Base-by-base conservation (phyloP, 1,140 invertebrate genomes). In the Popillia japonica region DNA sequence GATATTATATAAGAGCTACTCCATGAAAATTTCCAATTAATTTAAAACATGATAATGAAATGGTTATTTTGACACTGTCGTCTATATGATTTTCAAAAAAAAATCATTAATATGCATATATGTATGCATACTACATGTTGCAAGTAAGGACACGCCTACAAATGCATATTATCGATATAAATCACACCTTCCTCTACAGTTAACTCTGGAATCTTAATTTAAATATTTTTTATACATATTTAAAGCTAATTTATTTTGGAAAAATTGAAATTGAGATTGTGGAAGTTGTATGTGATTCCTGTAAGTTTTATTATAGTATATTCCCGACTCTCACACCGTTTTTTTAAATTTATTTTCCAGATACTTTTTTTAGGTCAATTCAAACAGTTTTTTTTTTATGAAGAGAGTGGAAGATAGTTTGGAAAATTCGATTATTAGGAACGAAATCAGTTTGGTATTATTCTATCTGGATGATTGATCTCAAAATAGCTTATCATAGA, bases 81-180 rank as follows among this genome's bases (percentile, higher is more conserved):
- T 1, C 17, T 8, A 27, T 14, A 55, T 55, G 27, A 34, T 34
- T 34, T 34, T 34, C 17, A 55, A 68, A 68, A 68, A 68, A 68
- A 27, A 6, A 3, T 8, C 22, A 27, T 48, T 2, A n/a, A 3
- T 20, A 68, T 68, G 61, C 61, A 68, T 27, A 48, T 48, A 48
- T 3, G 44, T 17, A 68, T 11, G 61, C 23, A 64, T 34, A 34
- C 2, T 34, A 34, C 27, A 34, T 34, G 4, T 34, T 34, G 27
- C 27, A 34, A 4, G 27, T 34, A 23, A 17, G 17, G 27, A 22
- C 17, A 68, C 11, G 20, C 22, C 27, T 68, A 27, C 22, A 68
- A 68, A 22, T 11, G 61, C 61, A 68, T 27, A 22, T 68, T 68
- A 68, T 68, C 61, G 22, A 68, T 68, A 68, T 68, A 68, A 68